phyloP scores from a whole-genome alignment of 2,888 invertebrate genomes.

The Temnothorax unifasciatus region DNA sequence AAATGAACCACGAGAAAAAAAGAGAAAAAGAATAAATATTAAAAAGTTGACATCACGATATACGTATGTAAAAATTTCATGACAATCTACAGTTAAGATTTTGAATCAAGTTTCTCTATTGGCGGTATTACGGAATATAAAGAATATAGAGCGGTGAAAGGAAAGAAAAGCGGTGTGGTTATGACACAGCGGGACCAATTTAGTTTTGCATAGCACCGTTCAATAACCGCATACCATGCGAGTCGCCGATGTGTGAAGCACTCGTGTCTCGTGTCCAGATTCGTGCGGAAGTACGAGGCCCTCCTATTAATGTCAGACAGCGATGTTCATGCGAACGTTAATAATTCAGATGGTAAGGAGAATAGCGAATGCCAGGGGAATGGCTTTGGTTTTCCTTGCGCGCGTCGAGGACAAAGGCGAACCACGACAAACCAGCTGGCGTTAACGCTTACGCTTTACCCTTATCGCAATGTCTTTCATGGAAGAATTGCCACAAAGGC shows the following conservation, averaged over 20 bases:
- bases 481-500: slow-evolving; percentile 31
- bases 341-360: slow-evolving; percentile 72
- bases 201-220: neutral
- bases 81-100: neutral
- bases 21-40: neutral
- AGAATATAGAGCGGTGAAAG: neutral
- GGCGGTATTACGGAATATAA: neutral
- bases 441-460: slow-evolving; percentile 55
- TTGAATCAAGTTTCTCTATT: neutral
- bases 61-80: neutral
- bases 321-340: slow-evolving; percentile 59
- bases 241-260: neutral
- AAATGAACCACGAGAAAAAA: neutral
- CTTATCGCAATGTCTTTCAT: slow-evolving; percentile 60
- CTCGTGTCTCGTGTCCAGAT: neutral
- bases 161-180: neutral
- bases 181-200: neutral
- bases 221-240: neutral
- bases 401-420: slow-evolving; percentile 64
- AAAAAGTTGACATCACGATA: neutral
- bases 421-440: slow-evolving; percentile 57
- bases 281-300: slow-evolving; percentile 2
- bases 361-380: slow-evolving; percentile 57
- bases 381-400: slow-evolving; percentile 45
- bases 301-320: slow-evolving; percentile 44